Evolutionary conservation across 2,888 invertebrate genomes (phyloP), one percentile per base, ranked within the genome.

Genomic region (Rhagophthalmus giganteus): DNA sequence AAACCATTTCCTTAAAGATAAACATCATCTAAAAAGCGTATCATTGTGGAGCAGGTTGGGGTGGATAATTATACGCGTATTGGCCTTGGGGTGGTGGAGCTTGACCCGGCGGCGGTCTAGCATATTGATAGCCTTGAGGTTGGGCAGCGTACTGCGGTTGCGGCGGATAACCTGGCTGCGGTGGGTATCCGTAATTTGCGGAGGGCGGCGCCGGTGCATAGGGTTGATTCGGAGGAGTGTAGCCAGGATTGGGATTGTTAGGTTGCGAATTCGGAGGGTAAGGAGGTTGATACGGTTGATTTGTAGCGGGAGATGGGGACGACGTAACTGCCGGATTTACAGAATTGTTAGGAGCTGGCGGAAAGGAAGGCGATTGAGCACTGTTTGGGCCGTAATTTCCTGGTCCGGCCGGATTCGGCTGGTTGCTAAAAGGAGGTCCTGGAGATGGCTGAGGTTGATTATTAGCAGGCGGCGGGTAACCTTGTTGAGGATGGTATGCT

Each of bases 21-120:
- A 27, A 9, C 9, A 3, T 8, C 9, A 8, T 27, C 8, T 10
- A 10, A 12, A 31, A 9, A 35, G 2, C 9, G 24, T 39, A 51
- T 65, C 82, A 86, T 71, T 86, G 86, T 16, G 84, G 81, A 57
- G 68, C 67, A 37, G 88, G 87, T 54, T 90, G 90, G 65, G 90
- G 89, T 69, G 88, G 89, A 38, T 87, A 84, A 69, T 89, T 90
- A 26, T 88, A 86, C 4, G 81, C 84, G 69, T 90, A 90, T 51
- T 83, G 82, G 48, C 85, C 85, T 58, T 88, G 86, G 3, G 88
- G 82, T 4, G 83, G 87, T 12, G 84, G 85, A 2, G 85, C 86
- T 55, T 87, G 87, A 2, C 86, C 87, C 16, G 79, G 79, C 1
- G 84, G 83, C 5, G 84, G 84, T 54, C 84, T 74, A 11, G 83